phyloP scores from a whole-genome alignment of 2,113 vertebrate genomes.

The Ictidomys tridecemlineatus region DNA sequence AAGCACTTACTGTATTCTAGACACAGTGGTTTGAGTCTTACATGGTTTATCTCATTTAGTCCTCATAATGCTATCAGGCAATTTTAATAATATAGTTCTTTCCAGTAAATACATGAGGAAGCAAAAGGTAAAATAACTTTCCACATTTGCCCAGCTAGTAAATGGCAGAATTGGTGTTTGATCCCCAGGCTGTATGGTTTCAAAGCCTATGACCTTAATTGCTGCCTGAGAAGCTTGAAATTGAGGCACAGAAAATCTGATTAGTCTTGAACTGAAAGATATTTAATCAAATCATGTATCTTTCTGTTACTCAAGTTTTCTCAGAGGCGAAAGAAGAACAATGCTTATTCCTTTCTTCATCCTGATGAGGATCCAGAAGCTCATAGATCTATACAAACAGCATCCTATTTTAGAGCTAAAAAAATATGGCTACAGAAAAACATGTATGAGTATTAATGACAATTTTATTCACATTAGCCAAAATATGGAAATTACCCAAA shows the following conservation, averaged over 20 bases:
- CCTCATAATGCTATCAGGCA: not conserved
- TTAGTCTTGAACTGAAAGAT: constrained; percentile 43
- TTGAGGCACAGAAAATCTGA: not conserved
- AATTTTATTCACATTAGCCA: not conserved
- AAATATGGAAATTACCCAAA: not conserved
- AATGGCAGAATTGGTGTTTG: not conserved
- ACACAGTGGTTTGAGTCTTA: not conserved
- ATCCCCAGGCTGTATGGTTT: constrained; percentile 27
- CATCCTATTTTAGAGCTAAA: constrained; percentile 10
- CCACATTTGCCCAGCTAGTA: not conserved
- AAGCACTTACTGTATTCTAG: not conserved
- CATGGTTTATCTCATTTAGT: not conserved
- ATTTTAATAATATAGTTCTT: not conserved
- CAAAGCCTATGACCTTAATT: constrained; percentile 41
- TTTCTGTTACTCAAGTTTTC: constrained; percentile 58
- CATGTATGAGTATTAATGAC: not conserved
- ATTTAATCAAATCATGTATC: constrained; percentile 38
- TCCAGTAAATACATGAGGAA: not conserved
- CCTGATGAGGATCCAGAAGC: not conserved
- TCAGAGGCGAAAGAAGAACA: constrained; percentile 23
- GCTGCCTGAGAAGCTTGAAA: constrained; percentile 57
- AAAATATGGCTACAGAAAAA: constrained; percentile 9
- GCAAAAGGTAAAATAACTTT: not conserved
- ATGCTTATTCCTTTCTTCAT: not conserved
- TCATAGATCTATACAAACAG: not conserved